Base-by-base conservation (phyloP, 2,888 invertebrate species). In the Crocallis elinguaria region DNA sequence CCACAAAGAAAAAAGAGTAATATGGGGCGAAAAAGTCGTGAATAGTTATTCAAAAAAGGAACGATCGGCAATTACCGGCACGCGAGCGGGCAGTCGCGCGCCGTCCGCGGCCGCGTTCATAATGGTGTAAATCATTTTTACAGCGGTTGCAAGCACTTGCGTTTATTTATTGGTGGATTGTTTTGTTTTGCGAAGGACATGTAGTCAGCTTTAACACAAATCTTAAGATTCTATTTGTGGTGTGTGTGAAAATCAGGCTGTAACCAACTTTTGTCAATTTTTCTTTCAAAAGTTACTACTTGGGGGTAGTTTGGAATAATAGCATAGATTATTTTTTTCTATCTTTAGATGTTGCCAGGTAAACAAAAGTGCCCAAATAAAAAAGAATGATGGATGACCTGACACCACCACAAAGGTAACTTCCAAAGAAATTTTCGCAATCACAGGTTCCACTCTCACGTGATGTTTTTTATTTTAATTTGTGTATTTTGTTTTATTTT, bases 11-110 rank as follows among this genome's bases (percentile, higher is more conserved):
- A 79, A 81, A 86, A 84, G 79, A 80, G 79, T 73, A 80, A 84
- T 85, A 82, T 84, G 83, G 88, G 88, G 86, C 88, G 88, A 90
- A 91, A 88, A 84, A 90, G 86, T 91, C 91, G 90, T 91, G 89
- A n/a, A 90, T 90, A 87, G 87, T 86, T 86, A 82, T 87, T 88
- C 86, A 84, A 88, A 90, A 90, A 90, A 88, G 85, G 88, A 86
- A 89, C 86, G 78, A 75, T 73, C 73, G 72, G 81, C 88, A 86
- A 90, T 90, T 90, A 90, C 88, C 80, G 90, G 90, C 90, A 90
- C 91, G 89, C 90, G 91, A 90, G 84, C 84, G 79, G 74, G 67
- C 82, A 81, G 88, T 86, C 89, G 88, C 90, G 89, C 88, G 88
- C 86, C 88, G 64, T 49, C 41, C 62, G 62, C 74, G 79, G 82